Evolutionary conservation across 2,888 invertebrate species (phyloP).

Genomic region (Drosophila pseudotakahashii): DNA sequence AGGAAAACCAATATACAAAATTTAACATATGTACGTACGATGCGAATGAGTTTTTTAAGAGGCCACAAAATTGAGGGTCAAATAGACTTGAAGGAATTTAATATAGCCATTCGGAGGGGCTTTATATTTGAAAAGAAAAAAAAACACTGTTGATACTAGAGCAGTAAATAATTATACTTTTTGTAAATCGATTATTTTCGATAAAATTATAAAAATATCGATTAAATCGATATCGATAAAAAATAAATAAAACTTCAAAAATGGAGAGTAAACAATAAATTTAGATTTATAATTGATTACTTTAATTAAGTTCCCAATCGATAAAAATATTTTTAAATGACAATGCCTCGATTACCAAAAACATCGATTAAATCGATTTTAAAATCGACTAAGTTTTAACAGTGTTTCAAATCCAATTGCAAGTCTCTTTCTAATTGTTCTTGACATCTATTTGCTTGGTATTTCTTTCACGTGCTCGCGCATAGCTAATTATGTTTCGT

Average conservation of each 20-base stretch:
- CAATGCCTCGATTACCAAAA: no score
- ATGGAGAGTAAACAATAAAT: no score
- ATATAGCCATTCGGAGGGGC: neutral
- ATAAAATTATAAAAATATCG: no score
- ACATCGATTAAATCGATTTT: no score
- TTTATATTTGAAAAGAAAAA: neutral
- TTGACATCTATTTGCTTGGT: neutral
- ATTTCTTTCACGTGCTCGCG: neutral
- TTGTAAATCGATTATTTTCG: no score
- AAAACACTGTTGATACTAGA: neutral
- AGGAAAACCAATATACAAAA: conserved; percentile 13
- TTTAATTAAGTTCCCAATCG: no score
- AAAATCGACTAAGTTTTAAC: no score
- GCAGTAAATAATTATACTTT: no score
- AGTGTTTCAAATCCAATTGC: neutral
- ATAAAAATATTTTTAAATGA: no score
- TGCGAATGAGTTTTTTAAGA: conserved; percentile 20
- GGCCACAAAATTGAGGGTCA: conserved; percentile 7
- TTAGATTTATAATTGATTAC: no score
- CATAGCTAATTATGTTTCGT: conserved; percentile 21
- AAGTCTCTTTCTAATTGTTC: neutral
- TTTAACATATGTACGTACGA: conserved; percentile 2
- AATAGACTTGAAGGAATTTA: neutral
- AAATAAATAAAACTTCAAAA: no score
- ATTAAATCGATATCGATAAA: no score